phyloP scores from a whole-genome alignment of 2,113 vertebrate species.

The Pungitius pungitius region DNA sequence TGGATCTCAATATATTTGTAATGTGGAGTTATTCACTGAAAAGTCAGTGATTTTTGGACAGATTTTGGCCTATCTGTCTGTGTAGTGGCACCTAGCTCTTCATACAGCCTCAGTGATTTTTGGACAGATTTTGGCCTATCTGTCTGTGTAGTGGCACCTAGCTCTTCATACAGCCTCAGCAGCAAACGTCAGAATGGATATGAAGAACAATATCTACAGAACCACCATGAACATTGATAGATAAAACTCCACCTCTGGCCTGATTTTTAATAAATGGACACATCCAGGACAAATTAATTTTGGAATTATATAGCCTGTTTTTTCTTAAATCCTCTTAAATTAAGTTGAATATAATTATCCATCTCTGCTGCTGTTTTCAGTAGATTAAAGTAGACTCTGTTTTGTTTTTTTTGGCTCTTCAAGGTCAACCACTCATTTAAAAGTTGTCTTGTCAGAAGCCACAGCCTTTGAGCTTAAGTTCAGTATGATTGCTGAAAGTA shows the following conservation, averaged over 20 bases:
- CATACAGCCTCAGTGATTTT: neutral
- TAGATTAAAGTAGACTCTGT: neutral
- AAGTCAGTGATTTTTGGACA: neutral
- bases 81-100: neutral
- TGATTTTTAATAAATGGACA: slow-evolving; percentile 1
- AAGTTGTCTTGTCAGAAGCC: neutral
- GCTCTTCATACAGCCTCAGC: neutral
- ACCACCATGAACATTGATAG: neutral
- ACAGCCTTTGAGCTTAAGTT: neutral
- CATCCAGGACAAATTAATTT: slow-evolving; percentile 16
- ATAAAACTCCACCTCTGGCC: neutral
- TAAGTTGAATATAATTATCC: neutral
- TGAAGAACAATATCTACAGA: neutral
- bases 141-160: neutral
- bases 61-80: neutral
- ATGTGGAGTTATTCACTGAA: neutral
- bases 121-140: neutral
- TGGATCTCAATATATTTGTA: neutral
- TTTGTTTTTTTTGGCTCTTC: neutral
- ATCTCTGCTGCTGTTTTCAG: neutral
- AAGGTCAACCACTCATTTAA: neutral
- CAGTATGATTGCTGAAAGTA: neutral
- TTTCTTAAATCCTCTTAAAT: neutral
- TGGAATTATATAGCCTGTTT: neutral
- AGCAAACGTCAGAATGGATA: neutral